Evolutionary conservation across 2,113 vertebrate genomes (phyloP).

Genomic region (Ctenomys sociabilis): DNA sequence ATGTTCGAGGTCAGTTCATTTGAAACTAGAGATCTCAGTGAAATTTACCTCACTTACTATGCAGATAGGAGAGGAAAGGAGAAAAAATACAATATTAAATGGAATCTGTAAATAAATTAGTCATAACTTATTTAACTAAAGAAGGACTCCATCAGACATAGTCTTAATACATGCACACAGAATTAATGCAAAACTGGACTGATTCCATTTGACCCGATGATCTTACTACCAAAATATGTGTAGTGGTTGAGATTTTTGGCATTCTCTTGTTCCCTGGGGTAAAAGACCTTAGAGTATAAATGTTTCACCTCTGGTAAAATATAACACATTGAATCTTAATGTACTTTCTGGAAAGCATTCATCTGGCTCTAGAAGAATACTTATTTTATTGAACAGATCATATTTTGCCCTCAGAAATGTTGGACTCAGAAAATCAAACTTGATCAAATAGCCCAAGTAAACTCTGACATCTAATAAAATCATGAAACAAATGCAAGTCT

Average conservation of each 20-base stretch:
- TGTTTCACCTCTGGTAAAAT: constrained; percentile 65
- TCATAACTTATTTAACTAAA: neutral
- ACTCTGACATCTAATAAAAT: constrained; percentile 40
- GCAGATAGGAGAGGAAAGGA: neutral
- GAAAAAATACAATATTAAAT: neutral
- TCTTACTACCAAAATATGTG: constrained; percentile 23
- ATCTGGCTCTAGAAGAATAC: constrained; percentile 41
- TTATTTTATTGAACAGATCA: constrained; percentile 63
- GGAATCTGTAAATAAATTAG: constrained; percentile 18
- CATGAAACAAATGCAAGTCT: constrained; percentile 14
- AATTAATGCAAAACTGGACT: neutral
- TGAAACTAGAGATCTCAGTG: constrained; percentile 8
- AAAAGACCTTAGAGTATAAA: constrained; percentile 40
- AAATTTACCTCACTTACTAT: neutral
- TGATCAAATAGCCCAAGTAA: constrained; percentile 44
- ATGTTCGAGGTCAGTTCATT: neutral
- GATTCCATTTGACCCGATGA: neutral
- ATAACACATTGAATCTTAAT: constrained; percentile 50
- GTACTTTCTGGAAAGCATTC: constrained; percentile 49
- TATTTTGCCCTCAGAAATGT: constrained; percentile 65
- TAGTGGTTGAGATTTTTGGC: constrained; percentile 22
- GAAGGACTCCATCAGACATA: neutral
- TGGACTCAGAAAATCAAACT: constrained; percentile 51
- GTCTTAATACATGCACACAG: neutral
- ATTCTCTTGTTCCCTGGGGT: constrained; percentile 39